phyloP scores from a whole-genome alignment of 2,888 invertebrate genomes.

The Conistra vaccinii region DNA sequence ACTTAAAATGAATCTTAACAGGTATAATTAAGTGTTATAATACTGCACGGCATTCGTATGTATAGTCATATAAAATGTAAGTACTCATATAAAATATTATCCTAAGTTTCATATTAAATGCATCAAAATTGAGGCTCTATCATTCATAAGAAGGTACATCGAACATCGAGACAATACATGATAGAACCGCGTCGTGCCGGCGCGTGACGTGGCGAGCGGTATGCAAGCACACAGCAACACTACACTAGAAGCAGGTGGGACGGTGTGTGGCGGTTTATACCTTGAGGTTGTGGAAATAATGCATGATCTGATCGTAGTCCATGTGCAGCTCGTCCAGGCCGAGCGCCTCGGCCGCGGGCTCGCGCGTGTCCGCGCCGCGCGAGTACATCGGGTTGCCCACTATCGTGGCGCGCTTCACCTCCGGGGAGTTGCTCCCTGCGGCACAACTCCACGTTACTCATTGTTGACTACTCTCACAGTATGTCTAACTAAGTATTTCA shows the following conservation, averaged over 20 bases:
- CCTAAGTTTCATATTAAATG: slow-evolving; percentile 85
- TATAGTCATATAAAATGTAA: slow-evolving; percentile 87
- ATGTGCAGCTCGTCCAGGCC: slow-evolving; percentile 96
- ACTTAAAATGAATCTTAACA: slow-evolving; percentile 78
- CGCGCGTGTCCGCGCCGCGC: slow-evolving; percentile 84
- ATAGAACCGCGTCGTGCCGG: slow-evolving; percentile 72
- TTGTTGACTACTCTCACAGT: neutral
- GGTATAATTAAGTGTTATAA: slow-evolving; percentile 77
- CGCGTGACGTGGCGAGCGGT: slow-evolving; percentile 63
- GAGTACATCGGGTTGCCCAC: slow-evolving; percentile 97
- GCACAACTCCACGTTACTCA: slow-evolving; percentile 12
- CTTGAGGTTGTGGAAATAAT: slow-evolving; percentile 99
- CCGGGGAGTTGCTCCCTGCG: slow-evolving; percentile 87
- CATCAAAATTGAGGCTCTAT: slow-evolving; percentile 88
- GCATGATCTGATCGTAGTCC: slow-evolving; percentile 99
- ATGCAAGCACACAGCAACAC: slow-evolving; percentile 86
- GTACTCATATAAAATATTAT: slow-evolving; percentile 87
- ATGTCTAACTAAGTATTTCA: no score
- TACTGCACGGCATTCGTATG: slow-evolving; percentile 85
- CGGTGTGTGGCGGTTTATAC: slow-evolving; percentile 90
- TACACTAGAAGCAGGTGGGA: slow-evolving; percentile 87
- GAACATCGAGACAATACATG: slow-evolving; percentile 80
- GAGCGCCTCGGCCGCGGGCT: slow-evolving; percentile 89
- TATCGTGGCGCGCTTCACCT: slow-evolving; percentile 96
- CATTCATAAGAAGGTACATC: slow-evolving; percentile 86